These are phyloP conservation scores for Melitaea athalia DNA, from an alignment of 2,888 invertebrate species.

Conservation along the genomic window DNA sequence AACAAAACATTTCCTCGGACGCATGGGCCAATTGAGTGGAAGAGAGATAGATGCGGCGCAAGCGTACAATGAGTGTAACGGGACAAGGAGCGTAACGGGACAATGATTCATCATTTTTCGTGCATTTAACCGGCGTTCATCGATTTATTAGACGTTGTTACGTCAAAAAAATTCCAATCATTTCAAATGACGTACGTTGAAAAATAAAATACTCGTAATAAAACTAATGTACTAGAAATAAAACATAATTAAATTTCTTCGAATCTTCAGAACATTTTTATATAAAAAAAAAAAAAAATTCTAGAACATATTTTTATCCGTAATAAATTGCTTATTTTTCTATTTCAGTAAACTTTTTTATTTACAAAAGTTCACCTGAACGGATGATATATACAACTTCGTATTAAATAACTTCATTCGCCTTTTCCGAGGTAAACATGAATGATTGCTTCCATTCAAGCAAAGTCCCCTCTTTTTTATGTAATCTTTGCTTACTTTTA, in stretches of 20 bases:
- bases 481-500: not conserved
- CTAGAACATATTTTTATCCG: not conserved
- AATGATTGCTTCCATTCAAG: constrained; percentile 9
- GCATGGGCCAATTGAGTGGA: no score
- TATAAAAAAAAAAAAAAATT: not conserved
- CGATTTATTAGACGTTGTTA: no score
- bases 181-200: no score
- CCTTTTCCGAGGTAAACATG: constrained; percentile 10
- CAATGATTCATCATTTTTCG: no score
- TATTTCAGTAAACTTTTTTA: constrained; percentile 3
- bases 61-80: no score
- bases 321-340: constrained; percentile 4
- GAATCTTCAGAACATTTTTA: not conserved
- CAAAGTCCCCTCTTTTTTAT: not conserved
- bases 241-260: not conserved
- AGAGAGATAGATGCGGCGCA: no score
- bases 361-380: not conserved
- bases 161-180: no score
- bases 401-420: constrained; percentile 4
- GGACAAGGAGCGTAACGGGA: no score
- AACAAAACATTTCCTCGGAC: no score
- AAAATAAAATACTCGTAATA: no score
- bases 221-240: not conserved
- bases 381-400: constrained; percentile 6
- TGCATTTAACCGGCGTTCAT: no score